Percentiles rank a stretch among this genome's conserved stretches.
Conservation (phyloP, 2,888 invertebrate genomes). For the Vandiemenella viatica region DNA sequence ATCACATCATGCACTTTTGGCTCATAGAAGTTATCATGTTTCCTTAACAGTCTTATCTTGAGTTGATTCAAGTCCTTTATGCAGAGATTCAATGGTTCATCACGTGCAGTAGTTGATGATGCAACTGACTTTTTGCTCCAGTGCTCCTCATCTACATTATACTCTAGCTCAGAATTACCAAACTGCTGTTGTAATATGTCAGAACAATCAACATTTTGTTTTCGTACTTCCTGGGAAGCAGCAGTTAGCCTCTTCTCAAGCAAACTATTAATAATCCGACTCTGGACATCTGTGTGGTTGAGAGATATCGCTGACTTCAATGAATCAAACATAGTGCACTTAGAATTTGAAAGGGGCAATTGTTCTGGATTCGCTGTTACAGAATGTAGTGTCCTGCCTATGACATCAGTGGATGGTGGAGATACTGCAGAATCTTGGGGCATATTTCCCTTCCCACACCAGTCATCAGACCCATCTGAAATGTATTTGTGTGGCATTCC, state of each 20-base stretch:
- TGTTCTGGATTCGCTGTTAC: background rate
- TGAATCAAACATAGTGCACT: conserved; percentile 11
- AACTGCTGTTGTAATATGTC: no score
- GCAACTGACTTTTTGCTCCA: background rate
- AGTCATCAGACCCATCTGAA: conserved; percentile 5
- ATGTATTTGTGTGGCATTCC: conserved; percentile 39
- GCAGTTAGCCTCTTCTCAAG: conserved; percentile 48
- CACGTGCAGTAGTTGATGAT: conserved; percentile 1
- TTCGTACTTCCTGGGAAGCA: conserved; percentile 38
- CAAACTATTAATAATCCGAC: conserved; percentile 51
- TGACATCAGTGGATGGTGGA: background rate
- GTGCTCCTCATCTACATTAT: background rate
- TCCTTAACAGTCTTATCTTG: conserved; percentile 46
- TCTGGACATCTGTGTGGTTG: conserved; percentile 48
- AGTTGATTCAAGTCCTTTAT: conserved; percentile 23
- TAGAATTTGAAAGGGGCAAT: conserved; percentile 3
- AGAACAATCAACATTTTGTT: background rate
- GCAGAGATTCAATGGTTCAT: conserved; percentile 14
- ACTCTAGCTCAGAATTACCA: background rate
- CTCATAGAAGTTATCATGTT: conserved; percentile 46
- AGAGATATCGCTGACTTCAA: conserved; percentile 14
- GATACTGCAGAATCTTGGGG: background rate
- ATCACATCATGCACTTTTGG: conserved; percentile 28
- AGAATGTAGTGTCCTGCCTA: background rate
- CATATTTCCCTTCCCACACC: background rate